phyloP scores from a whole-genome alignment of 2,888 invertebrate genomes.

The Lepidocyrtoides sp. region DNA sequence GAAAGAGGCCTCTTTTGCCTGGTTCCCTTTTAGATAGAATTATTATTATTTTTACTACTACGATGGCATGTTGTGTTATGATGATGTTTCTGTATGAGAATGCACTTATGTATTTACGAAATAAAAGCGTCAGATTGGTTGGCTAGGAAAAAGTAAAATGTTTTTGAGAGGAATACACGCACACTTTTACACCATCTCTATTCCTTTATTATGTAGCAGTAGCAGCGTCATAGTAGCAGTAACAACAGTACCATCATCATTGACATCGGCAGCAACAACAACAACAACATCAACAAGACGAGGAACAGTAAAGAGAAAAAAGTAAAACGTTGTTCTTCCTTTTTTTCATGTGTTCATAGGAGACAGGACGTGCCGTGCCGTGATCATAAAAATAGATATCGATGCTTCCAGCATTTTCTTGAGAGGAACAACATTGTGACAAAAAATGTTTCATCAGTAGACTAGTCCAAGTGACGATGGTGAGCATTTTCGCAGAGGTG shows the following conservation, averaged over 20 bases:
- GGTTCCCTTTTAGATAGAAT: slow-evolving; percentile 29
- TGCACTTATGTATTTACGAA: slow-evolving; percentile 18
- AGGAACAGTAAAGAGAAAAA: not conserved
- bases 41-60: slow-evolving; percentile 9
- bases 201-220: not conserved
- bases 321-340: not conserved
- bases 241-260: not conserved
- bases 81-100: not conserved
- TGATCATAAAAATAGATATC: slow-evolving; percentile 12
- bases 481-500: not conserved
- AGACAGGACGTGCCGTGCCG: not conserved
- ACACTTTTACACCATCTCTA: slow-evolving; percentile 5
- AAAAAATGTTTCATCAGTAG: not conserved
- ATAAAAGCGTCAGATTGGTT: slow-evolving; percentile 19
- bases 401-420: not conserved
- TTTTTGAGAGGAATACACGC: not conserved
- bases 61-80: not conserved
- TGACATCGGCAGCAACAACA: slow-evolving; percentile 1
- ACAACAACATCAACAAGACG: not conserved
- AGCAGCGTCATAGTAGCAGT: too few relatives aligned
- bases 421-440: not conserved
- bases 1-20: slow-evolving; percentile 36
- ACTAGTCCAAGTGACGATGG: too few relatives aligned
- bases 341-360: not conserved
- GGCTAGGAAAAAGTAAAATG: not conserved